These are phyloP conservation scores for Esperia sulphurella DNA, from an alignment of 2,888 invertebrate genomes.

Conservation along the genomic window DNA sequence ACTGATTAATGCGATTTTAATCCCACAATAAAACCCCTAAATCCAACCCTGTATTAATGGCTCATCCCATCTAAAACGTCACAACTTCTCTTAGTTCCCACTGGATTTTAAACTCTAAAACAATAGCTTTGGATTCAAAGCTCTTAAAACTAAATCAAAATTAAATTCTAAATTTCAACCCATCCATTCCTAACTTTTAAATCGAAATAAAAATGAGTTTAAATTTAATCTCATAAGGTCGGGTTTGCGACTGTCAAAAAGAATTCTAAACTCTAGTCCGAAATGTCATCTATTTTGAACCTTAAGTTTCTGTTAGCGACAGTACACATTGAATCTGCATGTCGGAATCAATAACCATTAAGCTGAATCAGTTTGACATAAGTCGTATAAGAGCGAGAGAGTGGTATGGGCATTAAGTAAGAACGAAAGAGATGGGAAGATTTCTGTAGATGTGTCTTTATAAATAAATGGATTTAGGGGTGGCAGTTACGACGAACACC, in stretches of 20 bases:
- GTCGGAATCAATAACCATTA: slow-evolving; percentile 71
- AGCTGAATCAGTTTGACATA: slow-evolving; percentile 65
- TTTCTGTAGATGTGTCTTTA: slow-evolving; percentile 37
- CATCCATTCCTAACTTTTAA: slow-evolving; percentile 57
- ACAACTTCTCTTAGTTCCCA: slow-evolving; percentile 37
- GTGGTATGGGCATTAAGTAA: slow-evolving; percentile 25
- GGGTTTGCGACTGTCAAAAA: slow-evolving; percentile 46
- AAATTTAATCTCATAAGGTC: slow-evolving; percentile 61
- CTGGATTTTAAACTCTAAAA: slow-evolving; percentile 38
- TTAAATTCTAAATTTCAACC: slow-evolving; percentile 29
- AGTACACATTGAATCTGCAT: slow-evolving; percentile 34
- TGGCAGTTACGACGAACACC: slow-evolving; percentile 61
- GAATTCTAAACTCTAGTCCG: slow-evolving; percentile 23
- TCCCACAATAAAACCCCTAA: slow-evolving; percentile 82
- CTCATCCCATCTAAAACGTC: slow-evolving; percentile 73
- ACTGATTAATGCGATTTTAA: slow-evolving; percentile 86
- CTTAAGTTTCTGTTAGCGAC: slow-evolving; percentile 24
- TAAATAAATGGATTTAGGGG: slow-evolving; percentile 50
- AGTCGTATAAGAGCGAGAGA: slow-evolving; percentile 52
- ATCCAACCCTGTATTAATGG: slow-evolving; percentile 77
- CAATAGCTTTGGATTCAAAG: background rate
- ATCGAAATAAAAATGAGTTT: slow-evolving; percentile 61
- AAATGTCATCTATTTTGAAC: slow-evolving; percentile 24
- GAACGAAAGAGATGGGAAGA: slow-evolving; percentile 40
- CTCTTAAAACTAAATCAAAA: background rate